These are phyloP conservation scores for Halcyon badia DNA, from an alignment of 2,797 vertebrate genomes.

Conservation along the genomic window DNA sequence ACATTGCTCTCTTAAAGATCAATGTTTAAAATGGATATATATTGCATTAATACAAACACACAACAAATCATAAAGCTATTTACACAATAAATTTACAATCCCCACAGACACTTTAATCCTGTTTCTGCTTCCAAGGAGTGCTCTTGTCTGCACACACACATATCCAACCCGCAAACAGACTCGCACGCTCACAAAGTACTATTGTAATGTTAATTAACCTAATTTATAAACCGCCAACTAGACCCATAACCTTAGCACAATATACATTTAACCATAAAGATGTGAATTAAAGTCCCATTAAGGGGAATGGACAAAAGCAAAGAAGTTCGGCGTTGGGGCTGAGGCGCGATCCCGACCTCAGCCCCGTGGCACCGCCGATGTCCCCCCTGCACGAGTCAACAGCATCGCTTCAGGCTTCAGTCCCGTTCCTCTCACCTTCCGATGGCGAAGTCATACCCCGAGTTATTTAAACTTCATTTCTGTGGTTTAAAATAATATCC, in stretches of 20 bases:
- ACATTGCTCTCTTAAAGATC: conserved; percentile 75
- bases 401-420: background rate
- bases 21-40: conserved; percentile 81
- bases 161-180: background rate
- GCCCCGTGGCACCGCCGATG: background rate
- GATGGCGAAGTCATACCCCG: conserved; percentile 55
- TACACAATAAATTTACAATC: conserved; percentile 78
- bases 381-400: background rate
- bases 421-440: conserved; percentile 31
- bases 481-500: conserved; percentile 78
- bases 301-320: conserved; percentile 19
- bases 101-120: conserved; percentile 75
- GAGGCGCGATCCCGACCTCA: fast-evolving
- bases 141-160: conserved; percentile 35
- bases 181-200: background rate
- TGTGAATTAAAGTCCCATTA: conserved; percentile 55
- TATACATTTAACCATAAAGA: conserved; percentile 65
- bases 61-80: conserved; percentile 78
- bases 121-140: conserved; percentile 62
- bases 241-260: conserved; percentile 53
- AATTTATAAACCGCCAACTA: conserved; percentile 77
- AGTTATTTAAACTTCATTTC: conserved; percentile 76
- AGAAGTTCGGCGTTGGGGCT: background rate
- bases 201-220: conserved; percentile 73
- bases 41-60: conserved; percentile 78